Evolutionary conservation across 2,113 vertebrate species (phyloP).

Genomic region (Pholis gunnellus): DNA sequence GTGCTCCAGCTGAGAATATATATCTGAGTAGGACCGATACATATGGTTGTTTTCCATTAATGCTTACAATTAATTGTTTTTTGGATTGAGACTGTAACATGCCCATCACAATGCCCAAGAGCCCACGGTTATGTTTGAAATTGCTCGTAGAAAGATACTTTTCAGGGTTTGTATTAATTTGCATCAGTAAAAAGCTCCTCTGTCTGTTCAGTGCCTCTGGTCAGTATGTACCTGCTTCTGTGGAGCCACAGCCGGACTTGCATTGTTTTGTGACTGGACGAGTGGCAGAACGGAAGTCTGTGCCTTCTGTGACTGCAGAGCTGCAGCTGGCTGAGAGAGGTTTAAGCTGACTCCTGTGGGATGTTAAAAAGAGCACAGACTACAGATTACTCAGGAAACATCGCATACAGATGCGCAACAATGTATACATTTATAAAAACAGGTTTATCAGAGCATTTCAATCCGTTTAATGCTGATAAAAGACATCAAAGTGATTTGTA

Average conservation of each 20-base stretch:
- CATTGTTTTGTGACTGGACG: slow-evolving; percentile 66
- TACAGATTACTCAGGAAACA: slow-evolving; percentile 18
- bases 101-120: background rate
- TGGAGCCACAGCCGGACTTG: slow-evolving; percentile 53
- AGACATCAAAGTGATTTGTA: slow-evolving; percentile 7
- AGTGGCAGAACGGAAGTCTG: slow-evolving; percentile 73
- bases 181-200: background rate
- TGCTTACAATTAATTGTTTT: background rate
- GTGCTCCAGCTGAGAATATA: background rate
- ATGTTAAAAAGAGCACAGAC: slow-evolving; percentile 29
- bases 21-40: background rate
- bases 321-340: slow-evolving; percentile 82
- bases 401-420: background rate
- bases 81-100: too few relatives aligned
- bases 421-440: too few relatives aligned
- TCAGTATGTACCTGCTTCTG: slow-evolving; percentile 76
- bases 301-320: slow-evolving; percentile 84
- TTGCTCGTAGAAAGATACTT: background rate
- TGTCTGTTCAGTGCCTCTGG: background rate
- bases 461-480: background rate
- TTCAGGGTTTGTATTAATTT: background rate
- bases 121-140: background rate
- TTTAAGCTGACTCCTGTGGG: slow-evolving; percentile 80
- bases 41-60: background rate
- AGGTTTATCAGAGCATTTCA: background rate